Evolutionary conservation across 1,140 invertebrate genomes (phyloP).

Genomic region (Brachionus angularis): DNA sequence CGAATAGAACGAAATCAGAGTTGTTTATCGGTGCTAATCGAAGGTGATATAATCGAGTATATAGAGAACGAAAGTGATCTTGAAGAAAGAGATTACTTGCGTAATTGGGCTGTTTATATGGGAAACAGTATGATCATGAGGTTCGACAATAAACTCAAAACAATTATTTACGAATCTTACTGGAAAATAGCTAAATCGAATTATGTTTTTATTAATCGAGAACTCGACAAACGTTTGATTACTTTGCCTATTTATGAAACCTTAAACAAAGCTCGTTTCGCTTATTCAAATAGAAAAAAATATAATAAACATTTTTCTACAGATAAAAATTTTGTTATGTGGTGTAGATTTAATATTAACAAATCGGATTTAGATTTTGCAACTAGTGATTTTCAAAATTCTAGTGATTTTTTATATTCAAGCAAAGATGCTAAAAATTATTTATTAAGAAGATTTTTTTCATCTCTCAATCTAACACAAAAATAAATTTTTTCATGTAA

Average conservation of each 20-base stretch:
- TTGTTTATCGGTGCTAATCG: constrained; percentile 21
- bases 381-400: too few relatives aligned
- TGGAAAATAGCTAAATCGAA: constrained; percentile 39
- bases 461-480: too few relatives aligned
- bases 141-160: neutral
- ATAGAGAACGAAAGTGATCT: neutral
- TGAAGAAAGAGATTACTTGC: neutral
- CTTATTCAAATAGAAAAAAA: constrained; percentile 19
- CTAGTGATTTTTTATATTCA: too few relatives aligned
- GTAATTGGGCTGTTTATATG: constrained; percentile 32
- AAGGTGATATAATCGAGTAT: constrained; percentile 37
- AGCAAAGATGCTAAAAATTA: too few relatives aligned
- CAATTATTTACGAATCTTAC: constrained; percentile 26
- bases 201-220: constrained; percentile 30
- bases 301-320: constrained; percentile 24
- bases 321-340: constrained; percentile 31
- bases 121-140: constrained; percentile 40
- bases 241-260: constrained; percentile 40
- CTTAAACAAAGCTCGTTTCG: constrained; percentile 21
- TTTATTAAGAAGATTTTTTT: too few relatives aligned
- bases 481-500: too few relatives aligned
- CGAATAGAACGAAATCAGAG: constrained; percentile 34
- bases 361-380: constrained; percentile 40
- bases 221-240: constrained; percentile 13
- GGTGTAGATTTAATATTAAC: constrained; percentile 38